phyloP scores from a whole-genome alignment of 2,888 invertebrate species.

The Tribolium freemani region DNA sequence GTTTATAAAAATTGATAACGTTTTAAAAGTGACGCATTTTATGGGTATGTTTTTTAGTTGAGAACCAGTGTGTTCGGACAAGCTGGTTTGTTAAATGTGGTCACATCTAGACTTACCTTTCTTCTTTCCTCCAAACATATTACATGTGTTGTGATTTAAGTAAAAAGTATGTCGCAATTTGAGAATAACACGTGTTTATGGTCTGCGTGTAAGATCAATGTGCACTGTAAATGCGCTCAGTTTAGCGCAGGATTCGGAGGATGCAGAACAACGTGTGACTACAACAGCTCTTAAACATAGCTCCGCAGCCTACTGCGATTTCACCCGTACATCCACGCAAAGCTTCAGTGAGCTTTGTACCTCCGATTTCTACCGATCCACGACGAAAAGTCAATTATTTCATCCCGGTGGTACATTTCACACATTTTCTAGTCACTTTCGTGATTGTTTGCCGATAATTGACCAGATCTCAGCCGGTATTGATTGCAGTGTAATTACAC shows the following conservation, averaged over 20 bases:
- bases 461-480: neutral
- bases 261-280: slow-evolving; percentile 34
- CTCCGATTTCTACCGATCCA: slow-evolving; percentile 41
- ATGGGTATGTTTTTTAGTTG: neutral
- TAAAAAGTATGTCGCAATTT: neutral
- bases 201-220: slow-evolving; percentile 23
- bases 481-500: neutral
- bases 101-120: slow-evolving; percentile 38
- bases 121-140: slow-evolving; percentile 43
- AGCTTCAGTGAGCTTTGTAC: slow-evolving; percentile 42
- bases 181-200: slow-evolving; percentile 36
- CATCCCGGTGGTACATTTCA: slow-evolving; percentile 25
- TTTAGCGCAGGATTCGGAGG: slow-evolving; percentile 37
- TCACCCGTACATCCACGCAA: slow-evolving; percentile 33
- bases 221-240: slow-evolving; percentile 19
- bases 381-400: slow-evolving; percentile 43
- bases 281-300: slow-evolving; percentile 34
- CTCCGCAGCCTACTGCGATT: slow-evolving; percentile 41
- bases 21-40: slow-evolving; percentile 7
- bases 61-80: neutral
- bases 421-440: neutral
- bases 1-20: neutral
- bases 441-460: neutral
- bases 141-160: slow-evolving; percentile 13
- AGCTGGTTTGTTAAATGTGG: neutral